These are phyloP conservation scores for Slavum lentiscoides DNA, from an alignment of 2,888 invertebrate species.

Conservation along the genomic window DNA sequence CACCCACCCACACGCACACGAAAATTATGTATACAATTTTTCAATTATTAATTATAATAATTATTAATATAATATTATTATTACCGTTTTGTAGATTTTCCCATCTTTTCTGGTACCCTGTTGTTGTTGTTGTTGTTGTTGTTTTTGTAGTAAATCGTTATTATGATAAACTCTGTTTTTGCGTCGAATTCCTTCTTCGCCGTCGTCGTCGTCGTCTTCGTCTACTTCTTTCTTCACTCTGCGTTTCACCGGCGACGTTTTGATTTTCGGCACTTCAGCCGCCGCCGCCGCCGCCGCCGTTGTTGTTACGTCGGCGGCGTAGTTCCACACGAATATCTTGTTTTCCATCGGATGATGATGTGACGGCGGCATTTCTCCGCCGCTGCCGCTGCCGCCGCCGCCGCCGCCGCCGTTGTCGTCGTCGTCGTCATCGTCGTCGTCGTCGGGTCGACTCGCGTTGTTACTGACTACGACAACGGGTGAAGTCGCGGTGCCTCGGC, in stretches of 20 bases:
- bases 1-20: too few relatives aligned
- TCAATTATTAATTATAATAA: too few relatives aligned
- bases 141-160: not conserved
- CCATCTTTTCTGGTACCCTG: constrained; percentile 16
- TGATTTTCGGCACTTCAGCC: constrained; percentile 60
- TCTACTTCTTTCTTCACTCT: not conserved
- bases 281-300: constrained; percentile 59
- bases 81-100: constrained; percentile 47
- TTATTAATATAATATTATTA: too few relatives aligned
- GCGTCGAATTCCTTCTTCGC: constrained; percentile 15
- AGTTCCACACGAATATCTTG: constrained; percentile 80
- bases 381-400: too few relatives aligned
- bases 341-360: constrained; percentile 63
- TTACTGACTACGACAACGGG: not conserved
- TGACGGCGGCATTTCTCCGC: not conserved
- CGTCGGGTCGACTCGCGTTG: not conserved
- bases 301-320: too few relatives aligned
- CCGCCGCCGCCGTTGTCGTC: too few relatives aligned
- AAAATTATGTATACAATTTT: too few relatives aligned
- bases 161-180: not conserved
- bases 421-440: too few relatives aligned
- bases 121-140: not conserved
- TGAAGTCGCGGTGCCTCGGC: constrained; percentile 58
- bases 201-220: not conserved
- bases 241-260: constrained; percentile 52